Evolutionary conservation across 2,888 invertebrate species (phyloP), one percentile per base, ranked within the genome.

Genomic region (Synergus umbraculus): DNA sequence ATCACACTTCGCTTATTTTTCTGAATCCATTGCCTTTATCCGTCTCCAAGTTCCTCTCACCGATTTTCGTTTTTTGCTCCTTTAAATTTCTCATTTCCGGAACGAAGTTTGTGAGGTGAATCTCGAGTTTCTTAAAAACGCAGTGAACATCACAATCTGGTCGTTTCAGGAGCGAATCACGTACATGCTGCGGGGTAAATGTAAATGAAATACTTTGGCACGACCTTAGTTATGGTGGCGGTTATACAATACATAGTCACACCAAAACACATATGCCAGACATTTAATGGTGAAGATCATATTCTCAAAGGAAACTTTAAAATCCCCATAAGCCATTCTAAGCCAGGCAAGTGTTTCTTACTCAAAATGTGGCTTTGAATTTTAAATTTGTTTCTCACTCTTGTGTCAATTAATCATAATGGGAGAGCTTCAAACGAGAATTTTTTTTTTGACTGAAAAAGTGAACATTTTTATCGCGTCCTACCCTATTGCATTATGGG

Each of bases 41-140:
- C 5, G 13, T 49, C 5, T n/a, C 8, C 15, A 18, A 58, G 18
- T 58, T n/a, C 2, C 83, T 84, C 83, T 85, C 85, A 83, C 82
- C 84, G 83, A 86, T 87, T 87, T 81, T 87, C 85, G 76, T 49
- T 76, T 22, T 13, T 63, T 7, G 9, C 37, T 60, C 10, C 22
- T 43, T 12, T 60, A 49, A 46, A 49, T 49, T 37, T 29, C 69
- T 49, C 49, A 69, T 69, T 69, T 69, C 69, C 69, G 29, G 4
- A 49, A 49, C 29, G 69, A 69, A 69, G 69, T 49, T 49, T 69
- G 69, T 46, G 49, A 69, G 46, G 49, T 49, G 69, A 69, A 69
- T 69, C 69, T 69, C 29, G 69, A 69, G 49, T 49, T 69, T 69
- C 69, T 69, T 49, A 69, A 46, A 46, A 69, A 65, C 65, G 9